Base-by-base conservation (phyloP, 2,888 invertebrate genomes). In the Nephrotoma appendiculata region DNA sequence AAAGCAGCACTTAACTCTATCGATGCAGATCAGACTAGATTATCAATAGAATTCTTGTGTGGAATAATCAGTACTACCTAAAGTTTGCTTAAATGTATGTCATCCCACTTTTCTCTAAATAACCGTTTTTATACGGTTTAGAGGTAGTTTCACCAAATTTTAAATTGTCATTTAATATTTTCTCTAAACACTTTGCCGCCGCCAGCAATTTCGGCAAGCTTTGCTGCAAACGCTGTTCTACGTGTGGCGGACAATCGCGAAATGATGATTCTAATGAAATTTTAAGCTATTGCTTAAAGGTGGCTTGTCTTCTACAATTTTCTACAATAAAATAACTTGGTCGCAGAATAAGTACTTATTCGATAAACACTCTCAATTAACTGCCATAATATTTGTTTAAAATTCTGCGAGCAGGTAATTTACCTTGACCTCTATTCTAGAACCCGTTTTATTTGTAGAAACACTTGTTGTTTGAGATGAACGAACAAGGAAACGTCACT, bases 281-380 rank as follows among this genome's bases (percentile, higher is more conserved):
- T 87, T 93, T 92, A 0, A 93, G 90, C 43, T 90, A 90, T 43
- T 89, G 89, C 95, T 95, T 92, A 92, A 94, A 93, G 93, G 90
- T 88, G 91, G 87, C 88, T 93, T 90, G 86, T 90, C 90, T 87
- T 90, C 90, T 12, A 91, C 87, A 0, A 90, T 90, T 43, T 89
- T 90, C 90, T 93, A 89, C 1, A 92, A 90, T 19, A 91, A 87
- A 86, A 90, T 89, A 5, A 91, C 90, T 92, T 96, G 96, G 88
- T 94, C 93, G 90, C 96, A 96, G 88, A 94, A 94, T 87, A 94
- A 94, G 89, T 93, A 95, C 71, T 19, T 95, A 94, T 87, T 95
- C 94, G 89, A 96, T 96, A 90, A 98, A 96, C 7, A 97, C 92
- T 91, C 90, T 98, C 98, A 89, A 98, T 93, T 89, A 97, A 97